phyloP scores from a whole-genome alignment of 2,888 invertebrate species.

The Drosophila merina region DNA sequence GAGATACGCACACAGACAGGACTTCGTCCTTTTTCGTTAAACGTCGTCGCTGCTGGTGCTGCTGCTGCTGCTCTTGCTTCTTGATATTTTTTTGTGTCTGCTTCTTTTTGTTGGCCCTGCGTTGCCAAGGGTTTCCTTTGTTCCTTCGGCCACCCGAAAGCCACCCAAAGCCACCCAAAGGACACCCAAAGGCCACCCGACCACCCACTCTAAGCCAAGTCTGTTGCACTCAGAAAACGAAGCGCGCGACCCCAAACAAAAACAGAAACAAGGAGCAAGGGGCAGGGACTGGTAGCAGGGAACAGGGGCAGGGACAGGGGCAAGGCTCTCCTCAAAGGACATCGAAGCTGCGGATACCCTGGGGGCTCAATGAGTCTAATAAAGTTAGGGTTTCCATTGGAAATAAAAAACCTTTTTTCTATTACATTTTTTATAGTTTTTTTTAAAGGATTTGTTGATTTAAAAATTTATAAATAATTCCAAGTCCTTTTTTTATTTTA shows the following conservation, averaged over 20 bases:
- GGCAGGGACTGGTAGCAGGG: not conserved
- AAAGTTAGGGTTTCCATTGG: not conserved
- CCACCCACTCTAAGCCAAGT: conserved; percentile 49
- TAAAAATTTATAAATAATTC: not conserved
- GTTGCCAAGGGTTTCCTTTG: conserved; percentile 83
- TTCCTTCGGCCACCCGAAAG: conserved; percentile 51
- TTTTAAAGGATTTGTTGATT: not conserved
- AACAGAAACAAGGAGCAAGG: conserved; percentile 16
- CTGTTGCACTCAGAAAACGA: conserved; percentile 71
- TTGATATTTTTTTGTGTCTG: conserved; percentile 54
- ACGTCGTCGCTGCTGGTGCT: conserved; percentile 24
- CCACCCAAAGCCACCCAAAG: conserved; percentile 5
- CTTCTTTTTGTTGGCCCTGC: conserved; percentile 77
- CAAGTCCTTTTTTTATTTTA: no score
- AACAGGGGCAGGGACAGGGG: not conserved
- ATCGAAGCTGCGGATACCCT: conserved; percentile 17
- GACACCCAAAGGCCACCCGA: conserved; percentile 6
- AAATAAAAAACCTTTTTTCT: not conserved
- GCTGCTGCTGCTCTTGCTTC: conserved; percentile 42
- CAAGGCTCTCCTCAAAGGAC: conserved; percentile 6
- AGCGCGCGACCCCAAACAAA: conserved; percentile 58
- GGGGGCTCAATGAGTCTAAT: not conserved
- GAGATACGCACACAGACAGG: conserved; percentile 34
- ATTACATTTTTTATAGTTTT: no score
- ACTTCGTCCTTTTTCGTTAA: conserved; percentile 34